Evolutionary conservation across 2,888 invertebrate species (phyloP).

Genomic region (Drosophila histrio): DNA sequence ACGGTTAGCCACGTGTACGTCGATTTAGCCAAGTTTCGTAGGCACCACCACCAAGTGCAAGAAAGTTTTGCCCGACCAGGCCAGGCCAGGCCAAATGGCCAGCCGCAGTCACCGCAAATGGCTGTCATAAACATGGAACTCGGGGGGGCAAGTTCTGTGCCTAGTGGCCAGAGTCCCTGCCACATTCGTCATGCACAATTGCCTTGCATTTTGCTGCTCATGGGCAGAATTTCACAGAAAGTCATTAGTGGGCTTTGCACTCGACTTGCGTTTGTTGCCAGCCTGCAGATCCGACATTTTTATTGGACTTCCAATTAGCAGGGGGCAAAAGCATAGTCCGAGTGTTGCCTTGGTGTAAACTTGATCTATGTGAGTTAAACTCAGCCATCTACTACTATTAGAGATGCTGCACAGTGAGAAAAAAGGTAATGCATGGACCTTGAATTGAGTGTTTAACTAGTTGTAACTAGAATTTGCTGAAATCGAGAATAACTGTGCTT

Average conservation of each 20-base stretch:
- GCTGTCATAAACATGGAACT: constrained; percentile 69
- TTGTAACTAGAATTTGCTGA: no score
- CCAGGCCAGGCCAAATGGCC: constrained; percentile 41
- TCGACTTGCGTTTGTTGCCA: constrained; percentile 67
- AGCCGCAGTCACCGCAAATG: constrained; percentile 70
- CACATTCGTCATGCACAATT: constrained; percentile 80
- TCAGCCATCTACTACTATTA: constrained; percentile 3
- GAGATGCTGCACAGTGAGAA: background rate
- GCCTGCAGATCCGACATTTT: constrained; percentile 78
- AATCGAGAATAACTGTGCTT: no score
- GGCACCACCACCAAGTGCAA: constrained; percentile 51
- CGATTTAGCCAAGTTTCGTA: constrained; percentile 57
- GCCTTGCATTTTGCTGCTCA: constrained; percentile 61
- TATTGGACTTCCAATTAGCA: constrained; percentile 81
- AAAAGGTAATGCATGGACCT: no score
- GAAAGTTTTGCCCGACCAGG: constrained; percentile 63
- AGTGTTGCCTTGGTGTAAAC: constrained; percentile 63
- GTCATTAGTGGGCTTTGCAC: constrained; percentile 77
- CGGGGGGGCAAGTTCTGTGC: constrained; percentile 8
- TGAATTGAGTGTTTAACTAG: no score
- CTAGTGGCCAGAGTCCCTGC: constrained; percentile 47
- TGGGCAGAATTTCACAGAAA: constrained; percentile 66
- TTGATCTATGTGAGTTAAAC: constrained; percentile 64
- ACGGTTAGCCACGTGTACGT: constrained; percentile 64
- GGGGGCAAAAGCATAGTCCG: constrained; percentile 26